phyloP scores from a whole-genome alignment of 1,140 invertebrate species.

The Telenomus remus region DNA sequence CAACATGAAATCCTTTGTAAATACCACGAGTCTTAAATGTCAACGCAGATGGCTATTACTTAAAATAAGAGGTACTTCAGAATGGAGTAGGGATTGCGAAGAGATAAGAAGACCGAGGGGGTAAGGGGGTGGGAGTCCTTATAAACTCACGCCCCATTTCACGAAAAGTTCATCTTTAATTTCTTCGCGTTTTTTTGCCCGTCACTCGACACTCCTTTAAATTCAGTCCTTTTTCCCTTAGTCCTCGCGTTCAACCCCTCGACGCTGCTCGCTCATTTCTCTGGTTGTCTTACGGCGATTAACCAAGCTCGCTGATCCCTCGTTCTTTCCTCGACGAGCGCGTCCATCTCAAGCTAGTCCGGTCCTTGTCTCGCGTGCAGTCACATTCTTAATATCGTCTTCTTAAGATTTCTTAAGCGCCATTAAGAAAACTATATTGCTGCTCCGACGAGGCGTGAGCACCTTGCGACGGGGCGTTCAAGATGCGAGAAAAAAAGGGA shows the following conservation, averaged over 20 bases:
- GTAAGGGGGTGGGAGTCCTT: conserved; percentile 62
- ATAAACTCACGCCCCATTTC: conserved; percentile 75
- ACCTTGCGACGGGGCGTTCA: conserved; percentile 16
- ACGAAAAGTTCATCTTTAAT: conserved; percentile 76
- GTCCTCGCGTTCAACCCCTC: conserved; percentile 62
- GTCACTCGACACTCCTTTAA: conserved; percentile 75
- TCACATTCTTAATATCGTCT: conserved; percentile 76
- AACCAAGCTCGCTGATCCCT: conserved; percentile 71
- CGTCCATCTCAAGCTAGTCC: conserved; percentile 38
- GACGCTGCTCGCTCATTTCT: conserved; percentile 74
- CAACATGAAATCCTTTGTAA: conserved; percentile 41
- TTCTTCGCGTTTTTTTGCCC: conserved; percentile 73
- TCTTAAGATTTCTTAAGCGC: conserved; percentile 76
- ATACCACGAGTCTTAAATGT: conserved; percentile 55
- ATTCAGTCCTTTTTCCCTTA: conserved; percentile 65
- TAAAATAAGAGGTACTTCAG: conserved; percentile 58
- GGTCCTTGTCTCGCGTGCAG: conserved; percentile 60
- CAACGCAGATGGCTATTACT: conserved; percentile 58
- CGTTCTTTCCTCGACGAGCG: conserved; percentile 48
- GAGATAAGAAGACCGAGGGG: conserved; percentile 46
- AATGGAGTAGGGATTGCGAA: conserved; percentile 54
- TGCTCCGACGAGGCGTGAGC: conserved; percentile 62
- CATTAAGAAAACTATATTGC: conserved; percentile 76
- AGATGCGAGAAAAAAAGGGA: conserved; percentile 36
- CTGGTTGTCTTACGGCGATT: conserved; percentile 76